Base-by-base conservation (phyloP, 2,113 vertebrate species). In the Varanus komodoensis region DNA sequence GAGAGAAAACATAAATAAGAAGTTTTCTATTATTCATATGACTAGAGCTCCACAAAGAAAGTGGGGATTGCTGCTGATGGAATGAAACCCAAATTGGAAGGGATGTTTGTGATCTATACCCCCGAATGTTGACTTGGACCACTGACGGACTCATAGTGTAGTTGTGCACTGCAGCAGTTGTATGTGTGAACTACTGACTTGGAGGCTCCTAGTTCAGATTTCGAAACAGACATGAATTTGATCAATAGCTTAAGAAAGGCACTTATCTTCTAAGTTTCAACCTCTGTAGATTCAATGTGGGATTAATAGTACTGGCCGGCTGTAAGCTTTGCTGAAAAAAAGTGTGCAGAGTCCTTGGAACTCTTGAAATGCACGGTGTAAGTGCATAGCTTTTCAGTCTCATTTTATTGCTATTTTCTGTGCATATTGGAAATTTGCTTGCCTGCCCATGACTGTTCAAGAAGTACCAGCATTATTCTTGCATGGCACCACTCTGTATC, bases 11-110 rank as follows among this genome's bases (percentile, higher is more conserved):
- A 79, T 85, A 3, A 85, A 89, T 68, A 67, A 74, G 1, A 81
- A 3, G 3, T 27, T 73, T 80, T 85, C 74, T 6, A 79, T 90
- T 5, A 83, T 89, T 87, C 1, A 50, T 89, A 80, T 67, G 3
- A 88, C 83, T 75, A 78, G 74, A 85, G 9, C 11, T 38, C 44
- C 1, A 80, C 85, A 90, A 91, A 8, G 0, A 48, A 68, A n/a
- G 1, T 52, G 89, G n/a, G 89, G 91, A 85, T 89, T 88, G 8
- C 61, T 64, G 21, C 19, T 71, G 78, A 77, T 29, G 21, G 3
- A 84, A 85, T 2, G 21, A 82, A 90, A 0, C 69, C 32, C 0
- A 44, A 79, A 77, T 79, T 88, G 88, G 52, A 48, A 64, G 0
- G 38, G 38, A 44, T 44, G 38, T 44, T 44, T 44, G 38, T 44